Base-by-base conservation (phyloP, 2,888 invertebrate genomes). In the Apoda limacodes region DNA sequence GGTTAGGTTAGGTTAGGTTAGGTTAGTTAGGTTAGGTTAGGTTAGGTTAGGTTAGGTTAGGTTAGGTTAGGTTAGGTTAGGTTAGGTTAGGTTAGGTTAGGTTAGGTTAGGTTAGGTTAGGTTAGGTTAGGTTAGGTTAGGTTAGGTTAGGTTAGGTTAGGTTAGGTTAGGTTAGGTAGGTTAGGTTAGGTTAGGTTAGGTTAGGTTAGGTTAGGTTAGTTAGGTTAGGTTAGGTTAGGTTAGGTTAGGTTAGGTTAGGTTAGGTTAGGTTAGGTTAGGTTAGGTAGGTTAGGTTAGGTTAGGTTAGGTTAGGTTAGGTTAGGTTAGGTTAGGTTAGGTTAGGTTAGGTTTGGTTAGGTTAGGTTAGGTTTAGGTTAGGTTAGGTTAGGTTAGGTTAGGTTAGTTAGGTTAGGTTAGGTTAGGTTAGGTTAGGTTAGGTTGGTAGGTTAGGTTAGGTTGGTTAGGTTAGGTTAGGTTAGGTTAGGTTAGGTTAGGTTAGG, bases 271-370 rank as follows among this genome's bases (percentile, higher is more conserved):
- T 32, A 28, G 28, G 32, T 32, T 32, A 32, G 35, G 35, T 31
- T 35, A 28, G 31, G 34, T 28, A 15, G n/a, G n/a, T n/a, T n/a
- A n/a, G n/a, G n/a, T n/a, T n/a, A n/a, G n/a, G n/a, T n/a, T n/a
- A n/a, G n/a, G 24, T 24, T 27, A 28, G 17, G 37, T 37, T 34
- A 37, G 34, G 34, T 35, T 30, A 30, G 32, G 32, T 37, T 37
- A 37, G 41, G 40, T 38, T 42, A 45, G 40, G 45, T 43, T 39
- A 45, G 41, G 42, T 45, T 42, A 42, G 41, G 40, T 41, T 38
- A 40, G 42, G 42, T 41, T 38, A 39, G 43, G 39, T 40, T 39
- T 39, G 40, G 39, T 38, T 39, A 39, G 35, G 32, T 39, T 35
- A 35, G 35, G 38, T 38, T 38, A 34, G n/a, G n/a, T n/a, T n/a